Evolutionary conservation across 1,140 invertebrate genomes (phyloP), one percentile per base, ranked within the genome.

Genomic region (Conus betulinus): DNA sequence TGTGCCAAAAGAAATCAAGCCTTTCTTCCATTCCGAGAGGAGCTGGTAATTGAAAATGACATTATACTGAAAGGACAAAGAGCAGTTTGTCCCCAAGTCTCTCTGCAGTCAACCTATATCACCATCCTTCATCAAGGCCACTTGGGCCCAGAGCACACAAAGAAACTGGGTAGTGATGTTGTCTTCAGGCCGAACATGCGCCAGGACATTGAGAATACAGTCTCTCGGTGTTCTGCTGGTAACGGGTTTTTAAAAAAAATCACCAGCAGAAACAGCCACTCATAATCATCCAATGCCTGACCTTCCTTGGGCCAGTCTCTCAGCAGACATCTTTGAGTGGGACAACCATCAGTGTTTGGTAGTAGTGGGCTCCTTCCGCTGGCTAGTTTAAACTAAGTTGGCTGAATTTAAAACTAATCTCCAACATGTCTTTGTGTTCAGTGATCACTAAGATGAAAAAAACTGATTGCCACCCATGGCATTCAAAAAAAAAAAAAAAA

Each of bases 111-210:
- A 78, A 27, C 7, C 17, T 25, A n/a, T 39, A 82, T 67, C 51
- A 63, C 39, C 89, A 90, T 53, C 8, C 63, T 23, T 74, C 76
- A 85, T 71, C 87, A 84, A 78, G 83, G 57, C 15, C 53, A 52
- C 57, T 85, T 57, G 76, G 86, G 74, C 3, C 82, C 79, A 27
- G 87, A 76, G 57, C 39, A 27, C 23, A 55, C 78, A 53, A 88
- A 84, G 55, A 17, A 84, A 11, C 57, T 84, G 4, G 82, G 15
- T 11, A 23, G 82, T 53, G 82, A 84, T 84, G 53, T 84, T 5
- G 52, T 84, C 5, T 84, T 23, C 8, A 55, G 82, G 52, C 53
- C 52, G 5, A 84, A 85, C 6, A 78, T 78, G 74, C 25, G 74
- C n/a, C n/a, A n/a, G n/a, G n/a, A n/a, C n/a, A n/a, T n/a, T n/a